A percentile compares a stretch with the other conserved stretches of the same genome.
These are phyloP conservation scores for Epistrophella euchroma DNA, from an alignment of 2,888 invertebrate genomes.

Conservation along the genomic window DNA sequence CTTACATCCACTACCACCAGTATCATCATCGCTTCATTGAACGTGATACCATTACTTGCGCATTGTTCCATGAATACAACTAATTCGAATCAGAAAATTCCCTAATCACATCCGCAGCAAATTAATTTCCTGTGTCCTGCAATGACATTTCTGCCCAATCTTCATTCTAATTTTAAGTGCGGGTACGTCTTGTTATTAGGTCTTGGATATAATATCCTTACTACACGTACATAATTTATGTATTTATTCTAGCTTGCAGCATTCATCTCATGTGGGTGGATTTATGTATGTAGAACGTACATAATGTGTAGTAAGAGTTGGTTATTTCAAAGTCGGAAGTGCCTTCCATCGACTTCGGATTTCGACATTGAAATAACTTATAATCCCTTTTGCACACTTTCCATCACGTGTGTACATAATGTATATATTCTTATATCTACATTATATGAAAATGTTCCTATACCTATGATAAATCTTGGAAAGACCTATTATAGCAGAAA, in stretches of 20 bases:
- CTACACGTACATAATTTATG: background rate
- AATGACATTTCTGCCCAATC: constrained; percentile 24
- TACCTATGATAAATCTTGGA: background rate
- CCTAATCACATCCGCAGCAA: constrained; percentile 74
- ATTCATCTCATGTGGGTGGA: constrained; percentile 9
- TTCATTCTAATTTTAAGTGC: constrained; percentile 27
- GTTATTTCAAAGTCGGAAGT: constrained; percentile 20
- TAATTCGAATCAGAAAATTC: constrained; percentile 68
- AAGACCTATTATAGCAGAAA: constrained; percentile 7
- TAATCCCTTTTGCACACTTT: background rate
- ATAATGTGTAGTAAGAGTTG: constrained; percentile 2
- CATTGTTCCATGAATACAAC: constrained; percentile 66
- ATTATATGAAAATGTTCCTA: background rate
- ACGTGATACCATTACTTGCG: constrained; percentile 73
- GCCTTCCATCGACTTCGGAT: background rate
- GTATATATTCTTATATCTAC: background rate
- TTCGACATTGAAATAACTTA: constrained; percentile 1
- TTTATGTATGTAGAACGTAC: background rate
- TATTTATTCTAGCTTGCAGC: background rate
- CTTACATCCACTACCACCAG: background rate
- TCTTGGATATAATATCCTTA: background rate
- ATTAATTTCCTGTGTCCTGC: constrained; percentile 67
- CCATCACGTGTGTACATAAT: background rate
- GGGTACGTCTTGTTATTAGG: background rate
- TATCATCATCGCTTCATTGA: background rate